Evolutionary conservation across 1,140 invertebrate genomes (phyloP), one percentile per base, ranked within the genome.

Genomic region (Sweltsa coloradensis): DNA sequence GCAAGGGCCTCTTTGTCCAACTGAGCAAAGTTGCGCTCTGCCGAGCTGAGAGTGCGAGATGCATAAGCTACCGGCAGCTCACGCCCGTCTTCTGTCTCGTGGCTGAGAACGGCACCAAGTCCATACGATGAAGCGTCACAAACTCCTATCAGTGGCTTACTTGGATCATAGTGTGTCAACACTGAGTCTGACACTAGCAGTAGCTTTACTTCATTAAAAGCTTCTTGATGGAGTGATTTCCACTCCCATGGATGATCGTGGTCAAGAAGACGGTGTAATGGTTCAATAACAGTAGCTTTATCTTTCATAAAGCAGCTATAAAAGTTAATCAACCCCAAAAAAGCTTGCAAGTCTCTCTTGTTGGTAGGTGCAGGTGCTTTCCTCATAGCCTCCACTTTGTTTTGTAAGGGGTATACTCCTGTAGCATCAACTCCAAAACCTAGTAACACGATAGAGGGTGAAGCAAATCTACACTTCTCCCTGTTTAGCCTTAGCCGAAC

Each of bases 1-100:
- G 53, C 51, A 9, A 73, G 48, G 14, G 58, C 60, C 55, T 75
- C 70, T 47, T 64, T 66, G 22, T 74, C 65, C n/a, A 56, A 56
- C 22, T 45, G 34, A 1, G 57, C 49, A 44, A 73, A 49, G 62
- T 67, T 48, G 27, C 52, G 57, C 53, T 66, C 57, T 61, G 60
- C 49, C 26, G 52, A 45, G 27, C 61, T 34, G 18, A 62, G 53
- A 19, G 51, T 39, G 39, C 64, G 49, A 56, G 45, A 51, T 43
- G 62, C 46, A 24, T 62, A 31, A 50, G 61, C 16, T 26, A 68
- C 60, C n/a, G 59, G 60, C 47, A 45, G 51, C 47, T 58, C 59
- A 3, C 27, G 22, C 9, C 54, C 58, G 55, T 67, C 49, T 36
- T 42, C n/a, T 16, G 54, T 42, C 2, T 44, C 23, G 49, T 69